Evolutionary conservation across 2,797 vertebrate genomes (phyloP), one percentile per base, ranked within the genome.

Genomic region (Labeo calbasu): DNA sequence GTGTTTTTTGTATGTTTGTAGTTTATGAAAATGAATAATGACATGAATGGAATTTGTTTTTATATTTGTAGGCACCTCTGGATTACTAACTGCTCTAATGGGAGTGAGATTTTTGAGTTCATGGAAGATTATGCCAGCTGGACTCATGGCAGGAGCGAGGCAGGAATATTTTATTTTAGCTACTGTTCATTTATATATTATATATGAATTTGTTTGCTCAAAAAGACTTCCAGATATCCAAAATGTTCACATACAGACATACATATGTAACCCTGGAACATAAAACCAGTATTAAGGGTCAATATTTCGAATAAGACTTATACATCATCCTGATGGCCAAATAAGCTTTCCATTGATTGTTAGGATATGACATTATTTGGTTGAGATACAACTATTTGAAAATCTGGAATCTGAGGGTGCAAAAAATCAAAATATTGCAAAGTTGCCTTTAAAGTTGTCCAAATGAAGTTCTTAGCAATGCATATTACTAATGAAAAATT

Each of bases 91-190:
- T 50, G 87, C 92, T 65, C 93, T 99, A 72, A 99, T 99, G 98
- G 97, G 96, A 77, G 95, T 96, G 91, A 93, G 98, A 80, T 98
- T 97, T 89, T 94, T 97, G 87, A 93, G 92, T 92, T 96, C 97
- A 25, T 94, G 93, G 90, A 99, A 97, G 91, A 94, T 97, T 53
- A 97, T 98, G 96, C 97, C 97, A 0, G 97, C 97, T 0, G 98
- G 97, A 84, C 92, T 99, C 72, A 94, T 98, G 88, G 95, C 97
- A 0, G 93, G 95, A 85, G 91, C 92, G 72, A 98, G 97, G 97
- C 97, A 88, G 76, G 75, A 17, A 69, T 79, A 77, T 55, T 84
- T 80, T 12, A 46, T 59, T 55, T 28, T 43, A 14, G 6, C 70
- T 50, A 25, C 25, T 25, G 14, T 3, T 73, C 36, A 9, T 63